Evolutionary conservation across 2,113 vertebrate species (phyloP).

Genomic region (Esox niger): DNA sequence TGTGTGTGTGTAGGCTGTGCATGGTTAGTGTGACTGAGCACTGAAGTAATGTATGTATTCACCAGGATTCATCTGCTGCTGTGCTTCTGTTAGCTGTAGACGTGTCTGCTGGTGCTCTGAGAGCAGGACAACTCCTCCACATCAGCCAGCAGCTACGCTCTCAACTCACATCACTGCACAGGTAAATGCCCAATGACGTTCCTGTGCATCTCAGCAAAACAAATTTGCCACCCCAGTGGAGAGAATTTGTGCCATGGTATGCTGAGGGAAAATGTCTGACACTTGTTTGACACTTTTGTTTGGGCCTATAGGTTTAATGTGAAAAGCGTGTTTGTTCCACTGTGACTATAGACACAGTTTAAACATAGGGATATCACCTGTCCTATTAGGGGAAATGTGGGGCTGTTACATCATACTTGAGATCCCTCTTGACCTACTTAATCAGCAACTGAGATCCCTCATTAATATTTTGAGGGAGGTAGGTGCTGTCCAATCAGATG

Average conservation of each 20-base stretch:
- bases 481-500: conserved; percentile 29
- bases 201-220: no score
- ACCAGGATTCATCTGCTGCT: conserved; percentile 56
- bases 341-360: no score
- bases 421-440: conserved; percentile 4
- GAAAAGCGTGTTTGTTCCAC: no score
- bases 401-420: neutral
- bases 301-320: no score
- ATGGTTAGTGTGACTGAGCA: neutral
- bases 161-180: conserved; percentile 54
- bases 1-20: conserved; percentile 10
- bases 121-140: conserved; percentile 67
- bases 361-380: no score
- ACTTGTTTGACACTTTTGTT: no score
- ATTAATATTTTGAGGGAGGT: conserved; percentile 41
- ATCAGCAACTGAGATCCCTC: conserved; percentile 11
- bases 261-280: no score
- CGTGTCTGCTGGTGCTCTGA: conserved; percentile 64
- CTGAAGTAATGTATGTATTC: conserved; percentile 7
- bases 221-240: no score
- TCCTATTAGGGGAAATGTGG: no score
- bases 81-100: conserved; percentile 73
- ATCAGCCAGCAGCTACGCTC: conserved; percentile 62
- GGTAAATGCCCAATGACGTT: no score
- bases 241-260: no score